phyloP scores from a whole-genome alignment of 2,113 vertebrate species.

The Ctenodactylus gundi region DNA sequence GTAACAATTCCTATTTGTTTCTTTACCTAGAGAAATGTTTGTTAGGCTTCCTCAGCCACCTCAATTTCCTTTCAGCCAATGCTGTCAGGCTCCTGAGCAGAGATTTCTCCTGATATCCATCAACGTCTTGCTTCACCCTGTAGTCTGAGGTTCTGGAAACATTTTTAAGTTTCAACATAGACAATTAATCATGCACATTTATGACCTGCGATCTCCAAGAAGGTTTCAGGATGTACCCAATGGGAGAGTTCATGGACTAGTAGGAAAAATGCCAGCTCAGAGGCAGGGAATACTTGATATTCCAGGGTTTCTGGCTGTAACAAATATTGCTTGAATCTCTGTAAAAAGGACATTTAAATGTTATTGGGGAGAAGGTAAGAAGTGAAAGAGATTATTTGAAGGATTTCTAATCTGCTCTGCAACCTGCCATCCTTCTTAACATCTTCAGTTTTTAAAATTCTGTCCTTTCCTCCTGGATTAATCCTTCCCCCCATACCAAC shows the following conservation, averaged over 20 bases:
- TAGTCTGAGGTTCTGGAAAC: constrained; percentile 64
- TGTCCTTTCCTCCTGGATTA: background rate
- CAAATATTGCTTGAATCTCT: background rate
- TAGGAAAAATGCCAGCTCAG: constrained; percentile 56
- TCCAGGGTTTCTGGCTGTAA: constrained; percentile 4
- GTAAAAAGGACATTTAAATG: background rate
- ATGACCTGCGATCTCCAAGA: constrained; percentile 68
- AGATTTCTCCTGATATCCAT: background rate
- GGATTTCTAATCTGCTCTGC: background rate
- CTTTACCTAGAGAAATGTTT: background rate
- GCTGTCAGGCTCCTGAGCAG: background rate
- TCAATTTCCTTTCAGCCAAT: background rate
- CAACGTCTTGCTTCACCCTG: constrained; percentile 55
- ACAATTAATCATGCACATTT: constrained; percentile 73
- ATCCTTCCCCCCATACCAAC: background rate
- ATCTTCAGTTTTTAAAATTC: background rate
- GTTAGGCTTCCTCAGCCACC: background rate
- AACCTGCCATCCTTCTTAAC: background rate
- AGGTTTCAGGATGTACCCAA: constrained; percentile 61
- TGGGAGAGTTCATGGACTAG: constrained; percentile 46
- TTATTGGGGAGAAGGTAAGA: background rate
- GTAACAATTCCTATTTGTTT: background rate
- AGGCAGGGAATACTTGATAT: constrained; percentile 31
- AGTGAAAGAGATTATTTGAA: background rate
- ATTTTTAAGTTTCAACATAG: constrained; percentile 65